A percentile compares a stretch with the other conserved stretches of the same genome.
Evolutionary conservation across 2,797 vertebrate genomes (phyloP).

Genomic region (Aythya fuligula): DNA sequence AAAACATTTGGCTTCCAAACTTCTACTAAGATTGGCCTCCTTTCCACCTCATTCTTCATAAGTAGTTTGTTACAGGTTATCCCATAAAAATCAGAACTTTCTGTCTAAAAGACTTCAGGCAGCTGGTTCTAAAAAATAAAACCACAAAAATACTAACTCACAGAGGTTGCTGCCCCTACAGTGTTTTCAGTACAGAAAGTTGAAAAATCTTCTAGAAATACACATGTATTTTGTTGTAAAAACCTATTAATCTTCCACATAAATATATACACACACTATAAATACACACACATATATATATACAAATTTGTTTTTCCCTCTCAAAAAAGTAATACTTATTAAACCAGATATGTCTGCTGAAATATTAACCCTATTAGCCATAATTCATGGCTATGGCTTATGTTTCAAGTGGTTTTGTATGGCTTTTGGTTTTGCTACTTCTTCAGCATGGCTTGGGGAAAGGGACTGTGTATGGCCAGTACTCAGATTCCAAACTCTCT

Average conservation of each 20-base stretch:
- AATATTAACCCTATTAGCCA: neutral
- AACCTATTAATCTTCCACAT: neutral
- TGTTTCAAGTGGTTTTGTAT: neutral
- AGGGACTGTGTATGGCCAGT: neutral
- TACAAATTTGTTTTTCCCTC: neutral
- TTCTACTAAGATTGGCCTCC: neutral
- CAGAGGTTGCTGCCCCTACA: neutral
- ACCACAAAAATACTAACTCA: neutral
- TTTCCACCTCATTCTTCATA: neutral
- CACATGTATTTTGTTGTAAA: neutral
- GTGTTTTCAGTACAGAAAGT: neutral
- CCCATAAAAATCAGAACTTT: neutral
- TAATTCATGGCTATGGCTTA: neutral
- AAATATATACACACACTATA: neutral
- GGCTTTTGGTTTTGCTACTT: neutral
- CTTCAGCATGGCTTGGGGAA: neutral
- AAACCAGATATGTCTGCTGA: neutral
- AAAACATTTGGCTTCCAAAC: neutral
- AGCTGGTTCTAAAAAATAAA: neutral
- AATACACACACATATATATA: neutral
- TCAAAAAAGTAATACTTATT: neutral
- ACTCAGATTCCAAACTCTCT: neutral
- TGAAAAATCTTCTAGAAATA: neutral
- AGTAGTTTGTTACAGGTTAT: neutral
- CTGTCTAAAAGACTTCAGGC: neutral